Percentiles rank a stretch among this genome's conserved stretches.
These are phyloP conservation scores for Lepas anatifera DNA, from an alignment of 2,888 invertebrate species.

Conservation along the genomic window DNA sequence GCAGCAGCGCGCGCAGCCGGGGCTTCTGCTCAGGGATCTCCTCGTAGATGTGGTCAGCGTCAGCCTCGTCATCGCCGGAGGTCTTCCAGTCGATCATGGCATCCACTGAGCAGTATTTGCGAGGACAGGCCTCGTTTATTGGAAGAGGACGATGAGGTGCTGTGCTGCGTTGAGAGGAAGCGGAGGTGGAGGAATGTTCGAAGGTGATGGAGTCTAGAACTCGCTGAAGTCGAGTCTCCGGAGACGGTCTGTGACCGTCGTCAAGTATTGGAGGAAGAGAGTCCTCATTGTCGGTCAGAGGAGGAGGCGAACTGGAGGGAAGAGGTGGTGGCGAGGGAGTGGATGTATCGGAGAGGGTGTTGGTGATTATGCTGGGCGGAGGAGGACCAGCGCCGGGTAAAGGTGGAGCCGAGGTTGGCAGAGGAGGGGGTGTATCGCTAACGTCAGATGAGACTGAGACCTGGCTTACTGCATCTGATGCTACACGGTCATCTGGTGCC, in stretches of 20 bases:
- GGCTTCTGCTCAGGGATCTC: slow-evolving; percentile 22
- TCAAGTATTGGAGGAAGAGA: not conserved
- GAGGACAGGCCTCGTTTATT: not conserved
- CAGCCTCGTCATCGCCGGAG: not conserved
- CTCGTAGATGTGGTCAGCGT: slow-evolving; percentile 24
- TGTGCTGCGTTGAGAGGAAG: too few relatives aligned
- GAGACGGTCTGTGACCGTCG: not conserved
- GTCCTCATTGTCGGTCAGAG: slow-evolving; percentile 20
- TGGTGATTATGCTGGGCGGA: slow-evolving; percentile 5
- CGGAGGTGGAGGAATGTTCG: not conserved
- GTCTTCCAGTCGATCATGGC: not conserved
- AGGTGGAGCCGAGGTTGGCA: slow-evolving; percentile 15
- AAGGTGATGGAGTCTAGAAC: not conserved
- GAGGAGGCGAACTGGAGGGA: slow-evolving; percentile 25
- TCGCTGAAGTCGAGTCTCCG: not conserved
- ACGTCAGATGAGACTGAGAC: slow-evolving; percentile 28
- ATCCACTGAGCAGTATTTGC: not conserved
- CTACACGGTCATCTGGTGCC: too few relatives aligned
- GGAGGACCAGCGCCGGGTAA: not conserved
- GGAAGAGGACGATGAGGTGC: not conserved
- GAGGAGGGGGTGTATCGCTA: slow-evolving; percentile 18
- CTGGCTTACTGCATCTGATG: slow-evolving; percentile 28
- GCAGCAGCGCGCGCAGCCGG: slow-evolving; percentile 15
- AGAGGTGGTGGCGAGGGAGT: slow-evolving; percentile 24
- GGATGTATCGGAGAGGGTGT: slow-evolving; percentile 21